These are phyloP conservation scores for Sminthurides bifidus DNA, from an alignment of 1,140 invertebrate species.

Conservation along the genomic window DNA sequence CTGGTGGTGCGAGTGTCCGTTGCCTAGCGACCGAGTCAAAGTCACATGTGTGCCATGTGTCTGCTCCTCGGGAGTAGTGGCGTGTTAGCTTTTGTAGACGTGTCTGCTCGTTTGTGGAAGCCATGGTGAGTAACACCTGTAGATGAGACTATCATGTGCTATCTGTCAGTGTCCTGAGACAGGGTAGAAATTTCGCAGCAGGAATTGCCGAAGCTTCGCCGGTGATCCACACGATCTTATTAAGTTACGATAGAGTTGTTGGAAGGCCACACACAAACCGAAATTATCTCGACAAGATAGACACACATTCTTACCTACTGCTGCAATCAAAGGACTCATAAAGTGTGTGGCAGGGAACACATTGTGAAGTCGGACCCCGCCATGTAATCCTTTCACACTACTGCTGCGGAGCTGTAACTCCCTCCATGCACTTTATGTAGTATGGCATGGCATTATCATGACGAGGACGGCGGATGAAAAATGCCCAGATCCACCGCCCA, in stretches of 20 bases:
- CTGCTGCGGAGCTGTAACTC: not conserved
- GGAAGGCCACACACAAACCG: conserved; percentile 28
- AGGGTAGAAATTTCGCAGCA: conserved; percentile 30
- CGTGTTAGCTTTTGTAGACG: not conserved
- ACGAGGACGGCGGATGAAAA: no score
- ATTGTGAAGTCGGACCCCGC: no score
- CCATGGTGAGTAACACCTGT: conserved; percentile 22
- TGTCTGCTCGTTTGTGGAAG: not conserved
- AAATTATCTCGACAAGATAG: conserved; percentile 23
- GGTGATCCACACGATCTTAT: conserved; percentile 31
- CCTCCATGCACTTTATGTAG: no score
- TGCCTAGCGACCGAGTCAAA: no score
- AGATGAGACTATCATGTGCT: conserved; percentile 22
- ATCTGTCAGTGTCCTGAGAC: conserved; percentile 28
- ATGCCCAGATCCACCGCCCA: no score
- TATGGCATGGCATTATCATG: no score
- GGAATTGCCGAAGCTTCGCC: conserved; percentile 28
- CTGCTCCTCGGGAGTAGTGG: not conserved
- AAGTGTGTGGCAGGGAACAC: no score
- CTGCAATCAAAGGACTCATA: not conserved
- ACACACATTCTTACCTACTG: conserved; percentile 5
- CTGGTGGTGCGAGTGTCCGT: no score
- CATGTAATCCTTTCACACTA: not conserved
- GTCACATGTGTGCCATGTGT: not conserved
- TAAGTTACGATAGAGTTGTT: conserved; percentile 28